Base-by-base conservation (phyloP, 2,888 invertebrate genomes). In the Andrena hattorfiana region DNA sequence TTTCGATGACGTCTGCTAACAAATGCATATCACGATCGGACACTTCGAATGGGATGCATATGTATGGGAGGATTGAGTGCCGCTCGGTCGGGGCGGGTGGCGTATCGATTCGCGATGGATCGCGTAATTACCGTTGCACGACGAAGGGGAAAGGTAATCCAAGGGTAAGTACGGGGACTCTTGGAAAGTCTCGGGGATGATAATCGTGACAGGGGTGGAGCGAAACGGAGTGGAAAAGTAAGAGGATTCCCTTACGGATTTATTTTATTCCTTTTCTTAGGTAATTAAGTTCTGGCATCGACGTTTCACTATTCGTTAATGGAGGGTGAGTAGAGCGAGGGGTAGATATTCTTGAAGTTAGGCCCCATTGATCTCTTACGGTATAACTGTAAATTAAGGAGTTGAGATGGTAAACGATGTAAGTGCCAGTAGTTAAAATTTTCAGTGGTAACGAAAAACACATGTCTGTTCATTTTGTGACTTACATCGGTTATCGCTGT, bases 241-340 rank as follows among this genome's bases (percentile, higher is more conserved):
- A 89, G 89, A 68, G 89, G 88, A 89, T 88, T 86, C 85, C 49
- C 81, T 64, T 51, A 16, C 48, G 69, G 79, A 89, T 85, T 84
- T 70, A 71, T 77, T 81, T 69, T 42, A 76, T 85, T 79, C 28
- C 74, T 30, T 62, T 62, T 76, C 71, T 67, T 64, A 23, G 35
- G 79, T 49, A 88, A 89, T 88, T 88, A 87, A 89, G 23, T 75
- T 59, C 26, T 8, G 16, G 5, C 51, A 23, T 42, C 42, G 49
- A 10, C 10, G 49, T 7, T 60, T 32, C 10, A 35, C 6, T 59
- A 63, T 16, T 23, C 28, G 49, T 42, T 35, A 30, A 4, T 13
- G 35, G 48, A 26, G 20, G 30, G 26, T 23, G 63, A 42, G 42
- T 26, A 48, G 51, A 10, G n/a, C n/a, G 16, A 30, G 62, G 32